Evolutionary conservation across 2,797 vertebrate genomes (phyloP), one percentile per base, ranked within the genome.

Genomic region (Melanitta fusca): DNA sequence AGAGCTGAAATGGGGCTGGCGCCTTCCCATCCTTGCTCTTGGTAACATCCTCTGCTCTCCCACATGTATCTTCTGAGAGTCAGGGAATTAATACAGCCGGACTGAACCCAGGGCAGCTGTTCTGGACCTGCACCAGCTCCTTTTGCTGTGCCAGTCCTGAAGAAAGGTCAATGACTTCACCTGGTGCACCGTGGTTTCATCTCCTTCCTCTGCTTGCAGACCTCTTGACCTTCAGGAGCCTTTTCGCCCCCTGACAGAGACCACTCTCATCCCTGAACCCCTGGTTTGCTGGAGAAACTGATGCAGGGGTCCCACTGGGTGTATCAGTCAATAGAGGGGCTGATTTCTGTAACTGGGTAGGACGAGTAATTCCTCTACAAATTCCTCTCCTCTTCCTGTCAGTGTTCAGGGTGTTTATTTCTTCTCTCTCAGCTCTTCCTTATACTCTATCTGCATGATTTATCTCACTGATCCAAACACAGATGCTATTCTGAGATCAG

Each of bases 301-400:
- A 1, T 18, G 41, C 64, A 88, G 41, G 51, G 10, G 15, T 69
- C 51, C 49, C 1, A 0, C 28, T 41, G 51, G 7, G 5, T 58
- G 36, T 19, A 32, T 18, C 32, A 49, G 54, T 34, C 30, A 71
- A 45, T 8, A 53, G 22, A 21, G 64, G 27, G 32, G 45, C 51
- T 86, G 66, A 80, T 93, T 94, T 94, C 71, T 71, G 62, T 54
- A 95, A 84, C 16, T 3, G 65, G 11, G 15, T 16, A 21, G 36
- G 64, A 61, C 17, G 72, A 64, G 20, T 27, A 74, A 74, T 71
- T 69, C 20, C 28, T 87, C n/a, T 77, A 64, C 60, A 36, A 74
- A 64, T 72, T 89, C 11, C 4, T 71, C 39, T 74, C 84, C 51
- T 39, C 53, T 49, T 36, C 24, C 74, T 80, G 57, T 32, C 62